Conservation (phyloP, 2,113 vertebrate species). For the Engraulis encrasicolus region DNA sequence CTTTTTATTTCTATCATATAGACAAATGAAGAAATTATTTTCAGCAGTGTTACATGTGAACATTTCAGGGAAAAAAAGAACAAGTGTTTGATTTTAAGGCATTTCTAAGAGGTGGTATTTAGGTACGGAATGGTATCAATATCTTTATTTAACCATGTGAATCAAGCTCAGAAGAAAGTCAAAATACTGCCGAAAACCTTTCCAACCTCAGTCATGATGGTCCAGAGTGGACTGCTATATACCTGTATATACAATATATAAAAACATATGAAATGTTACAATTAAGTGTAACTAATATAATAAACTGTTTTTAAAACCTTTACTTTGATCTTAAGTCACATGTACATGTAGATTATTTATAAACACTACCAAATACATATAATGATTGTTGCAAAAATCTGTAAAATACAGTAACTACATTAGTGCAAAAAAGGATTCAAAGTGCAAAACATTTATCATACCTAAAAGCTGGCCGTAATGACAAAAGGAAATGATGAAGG, state of each 20-base stretch:
- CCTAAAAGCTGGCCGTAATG: background rate
- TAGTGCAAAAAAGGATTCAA: background rate
- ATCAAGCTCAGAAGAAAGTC: background rate
- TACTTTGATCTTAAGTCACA: background rate
- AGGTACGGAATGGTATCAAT: background rate
- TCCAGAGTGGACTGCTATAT: background rate
- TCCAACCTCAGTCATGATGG: background rate
- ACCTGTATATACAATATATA: background rate
- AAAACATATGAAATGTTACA: conserved; percentile 1
- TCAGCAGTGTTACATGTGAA: background rate
- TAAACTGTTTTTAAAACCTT: background rate
- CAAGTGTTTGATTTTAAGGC: background rate
- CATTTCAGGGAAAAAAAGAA: background rate
- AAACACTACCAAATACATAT: background rate
- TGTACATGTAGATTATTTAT: background rate
- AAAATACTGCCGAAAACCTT: background rate
- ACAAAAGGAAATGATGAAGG: background rate
- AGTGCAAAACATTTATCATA: background rate
- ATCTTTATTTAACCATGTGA: background rate
- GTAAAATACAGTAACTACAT: background rate
- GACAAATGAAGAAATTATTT: conserved; percentile 4
- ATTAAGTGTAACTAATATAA: background rate
- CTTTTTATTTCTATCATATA: background rate
- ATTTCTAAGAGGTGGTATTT: background rate
- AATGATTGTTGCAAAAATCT: background rate